Percentiles rank a stretch among this genome's conserved stretches.
These are phyloP conservation scores for Muntiacus muntjak DNA, from an alignment of 2,113 vertebrate species.

Conservation along the genomic window DNA sequence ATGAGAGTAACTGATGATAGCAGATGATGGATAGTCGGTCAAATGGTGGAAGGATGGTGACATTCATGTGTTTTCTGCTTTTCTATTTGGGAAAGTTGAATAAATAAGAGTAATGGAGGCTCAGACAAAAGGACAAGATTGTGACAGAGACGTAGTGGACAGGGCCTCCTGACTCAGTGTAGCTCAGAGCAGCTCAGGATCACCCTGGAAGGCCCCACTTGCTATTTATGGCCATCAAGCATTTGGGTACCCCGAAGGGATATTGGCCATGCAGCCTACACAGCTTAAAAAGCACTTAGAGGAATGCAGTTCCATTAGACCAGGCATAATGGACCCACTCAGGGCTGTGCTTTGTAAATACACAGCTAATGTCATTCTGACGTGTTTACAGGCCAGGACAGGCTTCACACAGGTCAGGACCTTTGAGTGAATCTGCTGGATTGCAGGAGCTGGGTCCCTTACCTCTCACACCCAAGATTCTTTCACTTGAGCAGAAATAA, in stretches of 20 bases:
- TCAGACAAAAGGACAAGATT: background rate
- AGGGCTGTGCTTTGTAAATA: slow-evolving; percentile 36
- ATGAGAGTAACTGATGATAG: background rate
- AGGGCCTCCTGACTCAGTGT: background rate
- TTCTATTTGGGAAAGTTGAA: background rate
- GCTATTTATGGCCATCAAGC: slow-evolving; percentile 29
- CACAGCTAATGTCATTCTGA: slow-evolving; percentile 41
- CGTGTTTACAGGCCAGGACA: slow-evolving; percentile 28
- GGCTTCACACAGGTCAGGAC: background rate
- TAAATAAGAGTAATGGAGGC: background rate
- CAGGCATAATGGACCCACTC: slow-evolving; percentile 46
- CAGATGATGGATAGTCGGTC: background rate
- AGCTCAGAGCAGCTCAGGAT: background rate
- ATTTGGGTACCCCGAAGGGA: slow-evolving; percentile 53
- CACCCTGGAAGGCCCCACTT: background rate
- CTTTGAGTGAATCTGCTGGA: background rate
- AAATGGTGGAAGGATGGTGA: background rate
- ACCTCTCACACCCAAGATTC: background rate
- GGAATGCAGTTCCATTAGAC: slow-evolving; percentile 51
- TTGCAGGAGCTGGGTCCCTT: slow-evolving; percentile 35
- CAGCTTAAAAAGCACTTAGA: slow-evolving; percentile 64
- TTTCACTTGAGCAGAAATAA: background rate
- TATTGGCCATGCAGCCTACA: slow-evolving; percentile 40
- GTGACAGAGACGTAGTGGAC: background rate
- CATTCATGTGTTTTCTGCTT: background rate